Percentiles rank a stretch among this genome's conserved stretches.
phyloP scores from a whole-genome alignment of 1,140 invertebrate genomes.

The Hylyphantes graminicola region DNA sequence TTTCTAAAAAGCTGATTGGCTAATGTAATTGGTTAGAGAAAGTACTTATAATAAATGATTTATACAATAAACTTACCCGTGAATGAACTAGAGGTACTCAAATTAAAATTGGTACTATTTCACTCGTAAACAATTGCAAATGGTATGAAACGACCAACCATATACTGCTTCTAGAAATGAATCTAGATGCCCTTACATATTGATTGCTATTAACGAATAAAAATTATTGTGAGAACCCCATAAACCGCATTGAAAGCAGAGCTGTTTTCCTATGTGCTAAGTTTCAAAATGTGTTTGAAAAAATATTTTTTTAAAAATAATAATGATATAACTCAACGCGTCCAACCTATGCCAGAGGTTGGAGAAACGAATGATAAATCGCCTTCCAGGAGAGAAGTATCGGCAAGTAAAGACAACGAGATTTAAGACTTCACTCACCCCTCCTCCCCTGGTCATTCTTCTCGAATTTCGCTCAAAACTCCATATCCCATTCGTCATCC shows the following conservation, averaged over 20 bases:
- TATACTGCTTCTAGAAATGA: too few species aligned
- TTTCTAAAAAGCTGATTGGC: neutral
- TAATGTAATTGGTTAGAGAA: neutral
- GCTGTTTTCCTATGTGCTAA: neutral
- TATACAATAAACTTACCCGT: neutral
- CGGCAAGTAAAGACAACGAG: slow-evolving; percentile 48
- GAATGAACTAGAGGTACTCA: neutral
- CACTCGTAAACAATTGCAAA: too few species aligned
- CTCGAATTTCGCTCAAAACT: slow-evolving; percentile 42
- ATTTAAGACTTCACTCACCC: slow-evolving; percentile 15
- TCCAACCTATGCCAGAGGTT: too few species aligned
- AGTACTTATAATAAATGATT: neutral
- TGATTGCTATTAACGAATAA: too few species aligned
- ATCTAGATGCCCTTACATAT: too few species aligned
- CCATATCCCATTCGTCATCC: slow-evolving; percentile 40
- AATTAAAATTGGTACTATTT: too few species aligned
- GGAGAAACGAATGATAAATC: slow-evolving; percentile 29
- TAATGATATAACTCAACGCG: too few species aligned
- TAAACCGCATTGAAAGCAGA: too few species aligned
- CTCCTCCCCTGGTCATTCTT: slow-evolving; percentile 4
- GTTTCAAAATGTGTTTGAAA: neutral
- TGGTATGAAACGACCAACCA: too few species aligned
- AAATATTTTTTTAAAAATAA: neutral
- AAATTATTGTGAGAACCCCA: too few species aligned
- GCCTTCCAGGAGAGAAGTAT: slow-evolving; percentile 21